Conservation (phyloP, 2,888 invertebrate genomes). For the Micropterix aruncella region DNA sequence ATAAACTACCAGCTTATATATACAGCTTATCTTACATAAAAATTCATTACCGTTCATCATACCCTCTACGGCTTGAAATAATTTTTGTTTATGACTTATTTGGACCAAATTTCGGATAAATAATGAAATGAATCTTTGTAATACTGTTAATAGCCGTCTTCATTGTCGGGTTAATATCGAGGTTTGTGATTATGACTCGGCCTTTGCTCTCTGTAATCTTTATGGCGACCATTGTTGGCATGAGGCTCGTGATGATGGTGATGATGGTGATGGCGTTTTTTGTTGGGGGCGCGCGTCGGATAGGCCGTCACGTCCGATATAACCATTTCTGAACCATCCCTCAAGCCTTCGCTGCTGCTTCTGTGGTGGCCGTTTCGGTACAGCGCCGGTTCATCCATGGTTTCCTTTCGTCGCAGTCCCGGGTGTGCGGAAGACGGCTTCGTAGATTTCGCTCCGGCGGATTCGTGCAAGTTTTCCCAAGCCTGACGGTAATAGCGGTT, state of each 20-base stretch:
- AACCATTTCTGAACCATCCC: conserved; percentile 65
- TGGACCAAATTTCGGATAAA: too few relatives aligned
- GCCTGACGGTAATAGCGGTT: conserved; percentile 84
- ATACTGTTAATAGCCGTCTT: too few relatives aligned
- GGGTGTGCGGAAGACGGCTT: conserved; percentile 32
- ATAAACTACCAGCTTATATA: not conserved
- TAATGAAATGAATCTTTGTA: too few relatives aligned
- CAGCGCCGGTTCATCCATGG: conserved; percentile 47
- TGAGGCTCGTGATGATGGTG: conserved; percentile 58
- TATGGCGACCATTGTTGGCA: conserved; percentile 24
- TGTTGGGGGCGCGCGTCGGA: conserved; percentile 34
- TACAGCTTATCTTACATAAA: not conserved
- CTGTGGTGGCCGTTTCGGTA: conserved; percentile 26
- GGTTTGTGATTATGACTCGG: conserved; percentile 39
- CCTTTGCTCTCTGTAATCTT: conserved; percentile 34
- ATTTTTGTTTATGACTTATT: too few relatives aligned
- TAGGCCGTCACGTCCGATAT: conserved; percentile 44
- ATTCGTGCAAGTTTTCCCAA: conserved; percentile 85
- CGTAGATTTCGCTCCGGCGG: conserved; percentile 45
- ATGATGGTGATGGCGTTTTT: conserved; percentile 59
- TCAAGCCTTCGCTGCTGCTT: conserved; percentile 35
- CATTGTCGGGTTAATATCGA: conserved; percentile 26
- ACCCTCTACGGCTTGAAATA: too few relatives aligned
- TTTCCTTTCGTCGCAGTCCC: conserved; percentile 53
- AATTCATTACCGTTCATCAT: not conserved